Percentiles rank a stretch among this genome's conserved stretches.
phyloP scores from a whole-genome alignment of 2,797 vertebrate species.

The Enteromius trimaculatus region DNA sequence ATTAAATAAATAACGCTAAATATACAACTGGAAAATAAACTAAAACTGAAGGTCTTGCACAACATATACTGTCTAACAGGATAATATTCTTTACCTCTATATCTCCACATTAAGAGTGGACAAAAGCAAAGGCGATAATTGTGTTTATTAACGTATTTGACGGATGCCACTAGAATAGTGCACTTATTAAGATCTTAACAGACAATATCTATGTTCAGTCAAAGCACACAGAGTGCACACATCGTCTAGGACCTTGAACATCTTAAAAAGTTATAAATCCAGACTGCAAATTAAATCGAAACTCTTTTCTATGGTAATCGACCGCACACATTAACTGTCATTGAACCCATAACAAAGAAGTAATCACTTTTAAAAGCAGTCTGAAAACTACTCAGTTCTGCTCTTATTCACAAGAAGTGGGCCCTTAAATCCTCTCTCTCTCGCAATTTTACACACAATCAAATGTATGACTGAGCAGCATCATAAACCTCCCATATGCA shows the following conservation, averaged over 20 bases:
- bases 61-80: neutral
- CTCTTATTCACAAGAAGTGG: neutral
- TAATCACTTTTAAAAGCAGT: neutral
- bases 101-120: neutral
- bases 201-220: neutral
- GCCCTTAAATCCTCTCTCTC: neutral
- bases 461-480: neutral
- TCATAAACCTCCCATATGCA: neutral
- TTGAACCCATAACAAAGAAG: neutral
- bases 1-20: neutral
- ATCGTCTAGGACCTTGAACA: neutral
- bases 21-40: neutral
- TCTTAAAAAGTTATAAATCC: neutral
- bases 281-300: neutral
- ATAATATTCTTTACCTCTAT: neutral
- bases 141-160: neutral
- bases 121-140: neutral
- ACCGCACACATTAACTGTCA: neutral
- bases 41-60: neutral
- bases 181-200: neutral
- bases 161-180: neutral
- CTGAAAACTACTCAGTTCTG: neutral
- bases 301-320: neutral
- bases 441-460: neutral
- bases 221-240: neutral